Evolutionary conservation across 2,113 vertebrate genomes (phyloP).

Genomic region (Forbesichthys papilliferus): DNA sequence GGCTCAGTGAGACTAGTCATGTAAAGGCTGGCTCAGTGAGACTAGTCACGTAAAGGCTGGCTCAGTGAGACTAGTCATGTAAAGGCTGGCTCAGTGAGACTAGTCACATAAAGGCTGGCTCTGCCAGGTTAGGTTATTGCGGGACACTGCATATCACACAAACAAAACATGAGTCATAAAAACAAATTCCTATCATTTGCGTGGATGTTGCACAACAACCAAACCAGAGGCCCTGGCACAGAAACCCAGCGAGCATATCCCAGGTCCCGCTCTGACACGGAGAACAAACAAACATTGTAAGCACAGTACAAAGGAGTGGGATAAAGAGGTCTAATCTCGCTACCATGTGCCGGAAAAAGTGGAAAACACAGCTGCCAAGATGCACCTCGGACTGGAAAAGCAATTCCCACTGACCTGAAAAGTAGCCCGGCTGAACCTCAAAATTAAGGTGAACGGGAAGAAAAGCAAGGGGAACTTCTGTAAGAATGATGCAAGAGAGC

Average conservation of each 20-base stretch:
- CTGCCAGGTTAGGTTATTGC: too few relatives aligned
- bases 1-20: too few relatives aligned
- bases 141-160: not conserved
- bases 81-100: too few relatives aligned
- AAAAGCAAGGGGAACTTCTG: slow-evolving; percentile 55
- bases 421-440: slow-evolving; percentile 48
- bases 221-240: slow-evolving; percentile 31
- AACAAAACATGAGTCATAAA: slow-evolving; percentile 38
- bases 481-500: slow-evolving; percentile 41
- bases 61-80: too few relatives aligned
- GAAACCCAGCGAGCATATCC: slow-evolving; percentile 26
- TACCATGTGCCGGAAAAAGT: not conserved
- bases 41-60: too few relatives aligned
- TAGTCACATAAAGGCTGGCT: too few relatives aligned
- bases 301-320: slow-evolving; percentile 1
- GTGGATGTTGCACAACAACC: slow-evolving; percentile 17
- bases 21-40: too few relatives aligned
- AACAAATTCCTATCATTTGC: slow-evolving; percentile 2
- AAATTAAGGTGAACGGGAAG: slow-evolving; percentile 30
- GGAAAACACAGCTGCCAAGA: slow-evolving; percentile 17
- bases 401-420: slow-evolving; percentile 73
- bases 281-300: slow-evolving; percentile 39
- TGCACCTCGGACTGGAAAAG: slow-evolving; percentile 37
- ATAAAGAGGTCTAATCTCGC: slow-evolving; percentile 19
- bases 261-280: slow-evolving; percentile 35